Evolutionary conservation across 2,797 vertebrate species (phyloP).

Genomic region (Lagocephalus sceleratus): DNA sequence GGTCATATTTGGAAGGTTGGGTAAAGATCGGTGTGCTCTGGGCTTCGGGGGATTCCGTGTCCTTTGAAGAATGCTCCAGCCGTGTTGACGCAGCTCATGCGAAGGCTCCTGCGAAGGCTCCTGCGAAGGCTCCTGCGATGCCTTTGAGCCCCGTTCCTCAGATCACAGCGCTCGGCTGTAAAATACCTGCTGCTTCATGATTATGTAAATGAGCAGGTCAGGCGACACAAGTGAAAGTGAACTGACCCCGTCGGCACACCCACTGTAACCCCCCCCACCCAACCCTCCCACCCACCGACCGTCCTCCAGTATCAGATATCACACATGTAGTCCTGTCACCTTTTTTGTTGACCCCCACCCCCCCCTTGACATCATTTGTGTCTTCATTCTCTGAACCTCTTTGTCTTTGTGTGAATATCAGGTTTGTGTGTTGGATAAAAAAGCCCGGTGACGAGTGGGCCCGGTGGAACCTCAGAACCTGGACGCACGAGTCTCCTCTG

Average conservation of each 20-base stretch:
- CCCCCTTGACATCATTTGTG: constrained; percentile 17
- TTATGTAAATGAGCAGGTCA: constrained; percentile 33
- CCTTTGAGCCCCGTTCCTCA: constrained; percentile 7
- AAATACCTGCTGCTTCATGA: constrained; percentile 29
- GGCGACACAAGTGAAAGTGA: constrained; percentile 51
- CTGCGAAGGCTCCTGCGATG: not conserved
- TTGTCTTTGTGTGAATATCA: constrained; percentile 15
- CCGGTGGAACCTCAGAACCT: constrained; percentile 48
- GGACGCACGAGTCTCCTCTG: constrained; percentile 75
- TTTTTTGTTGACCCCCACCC: too few species aligned
- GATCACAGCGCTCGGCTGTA: constrained; percentile 8
- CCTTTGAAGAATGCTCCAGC: constrained; percentile 24
- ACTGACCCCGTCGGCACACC: constrained; percentile 39
- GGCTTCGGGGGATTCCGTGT: constrained; percentile 14
- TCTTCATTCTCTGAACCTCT: constrained; percentile 15
- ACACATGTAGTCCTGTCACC: constrained; percentile 11
- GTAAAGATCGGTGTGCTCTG: not conserved
- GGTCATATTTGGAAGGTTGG: not conserved
- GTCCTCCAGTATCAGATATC: constrained; percentile 23
- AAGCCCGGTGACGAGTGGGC: constrained; percentile 13
- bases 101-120: constrained; percentile 10
- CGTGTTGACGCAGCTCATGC: constrained; percentile 11
- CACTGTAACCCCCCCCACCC: constrained; percentile 24
- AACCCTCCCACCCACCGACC: not conserved
- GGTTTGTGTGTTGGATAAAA: constrained; percentile 24